Evolutionary conservation across 2,113 vertebrate species (phyloP).

Genomic region (Scomber japonicus): DNA sequence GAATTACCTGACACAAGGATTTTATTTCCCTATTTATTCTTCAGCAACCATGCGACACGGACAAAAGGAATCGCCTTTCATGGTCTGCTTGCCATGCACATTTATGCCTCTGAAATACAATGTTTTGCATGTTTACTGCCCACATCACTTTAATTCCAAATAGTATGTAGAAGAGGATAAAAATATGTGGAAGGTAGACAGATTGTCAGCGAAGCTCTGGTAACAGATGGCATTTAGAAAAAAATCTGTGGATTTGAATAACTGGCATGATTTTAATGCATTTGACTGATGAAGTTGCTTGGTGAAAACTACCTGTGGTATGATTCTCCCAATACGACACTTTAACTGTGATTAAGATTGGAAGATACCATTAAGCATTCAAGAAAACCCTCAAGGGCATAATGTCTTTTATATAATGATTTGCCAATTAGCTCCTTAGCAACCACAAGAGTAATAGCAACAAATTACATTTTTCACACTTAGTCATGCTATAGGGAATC

Average conservation of each 20-base stretch:
- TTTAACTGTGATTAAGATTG: constrained; percentile 28
- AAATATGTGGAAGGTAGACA: constrained; percentile 10
- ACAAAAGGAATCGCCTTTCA: constrained; percentile 58
- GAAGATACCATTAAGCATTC: constrained; percentile 11
- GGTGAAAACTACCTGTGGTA: constrained; percentile 4
- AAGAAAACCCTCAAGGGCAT: constrained; percentile 25
- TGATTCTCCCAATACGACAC: neutral
- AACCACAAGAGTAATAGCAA: constrained; percentile 24
- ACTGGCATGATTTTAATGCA: constrained; percentile 7
- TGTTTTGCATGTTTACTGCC: constrained; percentile 56
- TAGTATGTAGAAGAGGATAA: constrained; percentile 12
- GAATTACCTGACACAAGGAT: constrained; percentile 64
- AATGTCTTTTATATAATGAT: constrained; percentile 26
- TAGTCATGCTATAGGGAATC: constrained; percentile 35
- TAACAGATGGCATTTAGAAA: neutral
- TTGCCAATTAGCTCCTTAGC: constrained; percentile 33
- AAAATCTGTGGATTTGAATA: constrained; percentile 7
- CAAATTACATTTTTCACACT: constrained; percentile 34
- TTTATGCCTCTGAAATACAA: constrained; percentile 48
- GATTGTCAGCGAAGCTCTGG: neutral
- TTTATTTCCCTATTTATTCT: constrained; percentile 74
- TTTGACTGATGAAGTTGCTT: neutral
- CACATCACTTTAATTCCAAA: constrained; percentile 1
- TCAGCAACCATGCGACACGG: constrained; percentile 54
- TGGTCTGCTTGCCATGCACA: constrained; percentile 62